Percentiles rank a stretch among this genome's conserved stretches.
These are phyloP conservation scores for Caenorhabditis zanzibari DNA, from an alignment of 2,888 invertebrate genomes.

Conservation along the genomic window DNA sequence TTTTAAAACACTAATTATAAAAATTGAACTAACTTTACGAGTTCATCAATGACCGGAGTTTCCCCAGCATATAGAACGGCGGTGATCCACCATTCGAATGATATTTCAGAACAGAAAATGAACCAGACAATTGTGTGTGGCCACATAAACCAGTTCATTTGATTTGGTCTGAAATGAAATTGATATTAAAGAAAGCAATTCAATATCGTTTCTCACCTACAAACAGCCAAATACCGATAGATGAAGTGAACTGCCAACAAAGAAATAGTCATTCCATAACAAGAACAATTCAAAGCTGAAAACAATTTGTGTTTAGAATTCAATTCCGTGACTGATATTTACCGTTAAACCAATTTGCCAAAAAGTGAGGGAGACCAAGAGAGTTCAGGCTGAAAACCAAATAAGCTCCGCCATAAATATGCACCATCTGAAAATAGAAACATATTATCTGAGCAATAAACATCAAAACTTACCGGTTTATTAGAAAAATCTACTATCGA, in stretches of 20 bases:
- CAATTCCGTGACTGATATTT: neutral
- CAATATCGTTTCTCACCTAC: conserved; percentile 23
- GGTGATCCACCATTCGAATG: conserved; percentile 62
- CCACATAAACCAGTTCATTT: conserved; percentile 60
- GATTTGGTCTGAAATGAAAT: conserved; percentile 40
- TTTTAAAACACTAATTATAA: neutral
- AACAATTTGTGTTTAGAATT: neutral
- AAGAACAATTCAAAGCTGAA: conserved; percentile 60
- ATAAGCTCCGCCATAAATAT: conserved; percentile 54
- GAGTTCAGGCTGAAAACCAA: conserved; percentile 54
- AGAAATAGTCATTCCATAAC: conserved; percentile 64
- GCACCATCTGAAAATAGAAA: conserved; percentile 55
- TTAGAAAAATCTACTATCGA: conserved; percentile 56
- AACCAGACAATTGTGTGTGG: conserved; percentile 53
- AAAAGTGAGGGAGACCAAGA: conserved; percentile 45
- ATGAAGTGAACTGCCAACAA: conserved; percentile 60
- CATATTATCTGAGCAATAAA: too few species aligned
- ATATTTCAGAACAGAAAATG: conserved; percentile 53
- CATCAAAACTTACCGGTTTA: conserved; percentile 59
- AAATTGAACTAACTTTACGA: conserved; percentile 40
- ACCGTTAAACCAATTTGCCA: conserved; percentile 63
- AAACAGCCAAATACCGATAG: conserved; percentile 59
- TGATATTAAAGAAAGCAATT: neutral
- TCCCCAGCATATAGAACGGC: conserved; percentile 54
- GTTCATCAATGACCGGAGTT: conserved; percentile 43